These are phyloP conservation scores for Varanus salvator DNA, from an alignment of 2,113 vertebrate species.

Conservation along the genomic window DNA sequence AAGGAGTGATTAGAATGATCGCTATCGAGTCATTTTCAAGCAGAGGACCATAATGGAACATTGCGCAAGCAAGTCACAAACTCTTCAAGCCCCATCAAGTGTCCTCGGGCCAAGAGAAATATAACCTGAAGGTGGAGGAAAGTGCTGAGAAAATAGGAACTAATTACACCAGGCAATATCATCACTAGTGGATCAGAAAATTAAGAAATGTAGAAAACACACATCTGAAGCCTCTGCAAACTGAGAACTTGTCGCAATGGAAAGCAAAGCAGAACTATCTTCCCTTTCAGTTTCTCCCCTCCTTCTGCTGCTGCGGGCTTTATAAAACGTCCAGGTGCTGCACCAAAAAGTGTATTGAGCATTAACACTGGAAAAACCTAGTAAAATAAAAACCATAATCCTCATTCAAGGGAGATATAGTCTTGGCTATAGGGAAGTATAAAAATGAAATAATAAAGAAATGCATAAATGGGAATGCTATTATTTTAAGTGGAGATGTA, in stretches of 20 bases:
- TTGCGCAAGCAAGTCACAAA: conserved; percentile 42
- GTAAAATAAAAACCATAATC: neutral
- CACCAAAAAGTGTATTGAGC: neutral
- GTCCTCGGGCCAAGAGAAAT: conserved; percentile 44
- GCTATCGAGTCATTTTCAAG: conserved; percentile 58
- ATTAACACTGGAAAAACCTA: neutral
- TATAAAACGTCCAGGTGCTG: neutral
- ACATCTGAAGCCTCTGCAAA: conserved; percentile 12
- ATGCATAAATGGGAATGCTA: neutral
- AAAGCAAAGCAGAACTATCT: neutral
- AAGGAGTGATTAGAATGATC: conserved; percentile 38
- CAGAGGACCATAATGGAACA: conserved; percentile 39
- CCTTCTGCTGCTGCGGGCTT: neutral
- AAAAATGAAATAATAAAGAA: too few relatives aligned
- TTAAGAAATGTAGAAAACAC: conserved; percentile 45
- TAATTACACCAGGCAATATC: conserved; percentile 44
- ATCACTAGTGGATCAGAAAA: conserved; percentile 45
- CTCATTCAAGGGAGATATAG: neutral
- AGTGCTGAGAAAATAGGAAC: conserved; percentile 23
- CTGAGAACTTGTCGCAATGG: neutral
- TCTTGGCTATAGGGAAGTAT: too few relatives aligned
- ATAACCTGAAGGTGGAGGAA: conserved; percentile 31
- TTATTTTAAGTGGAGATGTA: neutral
- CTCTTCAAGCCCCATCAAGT: conserved; percentile 43
- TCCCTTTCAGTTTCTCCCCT: neutral